Evolutionary conservation across 2,888 invertebrate genomes (phyloP), one percentile per base, ranked within the genome.

Genomic region (Palloptera scutellata): DNA sequence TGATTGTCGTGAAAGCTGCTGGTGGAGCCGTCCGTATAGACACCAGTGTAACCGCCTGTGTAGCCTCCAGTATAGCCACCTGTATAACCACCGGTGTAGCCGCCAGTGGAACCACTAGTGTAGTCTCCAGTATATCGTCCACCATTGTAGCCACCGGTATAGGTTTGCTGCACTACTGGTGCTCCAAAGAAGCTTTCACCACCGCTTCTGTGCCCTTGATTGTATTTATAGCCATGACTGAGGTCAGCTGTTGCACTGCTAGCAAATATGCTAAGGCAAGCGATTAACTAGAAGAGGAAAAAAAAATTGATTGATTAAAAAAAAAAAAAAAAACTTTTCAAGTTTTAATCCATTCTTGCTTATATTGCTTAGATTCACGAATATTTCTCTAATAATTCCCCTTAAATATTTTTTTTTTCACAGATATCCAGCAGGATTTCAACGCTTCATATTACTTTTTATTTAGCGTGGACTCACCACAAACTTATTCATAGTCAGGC

Each of bases 161-260:
- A 80, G 68, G 67, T 45, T 13, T 55, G 41, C 11, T 41, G 20
- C 20, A 57, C 20, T 52, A 71, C 40, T 1, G 80, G 76, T 0
- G 78, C 70, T 48, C 72, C 68, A 15, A 79, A 40, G 2, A 73
- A 64, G 13, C 65, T 69, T 57, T 69, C 67, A 53, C 70, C 72
- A n/a, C 74, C 71, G 61, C 74, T 75, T 45, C 76, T 76, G 48
- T 76, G 78, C 2, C 72, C 73, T n/a, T 64, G 78, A 62, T 79
- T 75, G 54, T 82, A 81, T 45, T 71, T 74, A 67, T 82, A 81
- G 41, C 80, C 77, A 66, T 81, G 67, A 42, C 80, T 80, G 57
- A 82, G 73, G 72, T 83, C 83, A 51, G 83, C 12, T 48, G 61
- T 53, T 60, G 58, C 30, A 30, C 6, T 4, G 30, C 30, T 30